Evolutionary conservation across 2,113 vertebrate genomes (phyloP), one percentile per base, ranked within the genome.

Genomic region (Talpa occidentalis): DNA sequence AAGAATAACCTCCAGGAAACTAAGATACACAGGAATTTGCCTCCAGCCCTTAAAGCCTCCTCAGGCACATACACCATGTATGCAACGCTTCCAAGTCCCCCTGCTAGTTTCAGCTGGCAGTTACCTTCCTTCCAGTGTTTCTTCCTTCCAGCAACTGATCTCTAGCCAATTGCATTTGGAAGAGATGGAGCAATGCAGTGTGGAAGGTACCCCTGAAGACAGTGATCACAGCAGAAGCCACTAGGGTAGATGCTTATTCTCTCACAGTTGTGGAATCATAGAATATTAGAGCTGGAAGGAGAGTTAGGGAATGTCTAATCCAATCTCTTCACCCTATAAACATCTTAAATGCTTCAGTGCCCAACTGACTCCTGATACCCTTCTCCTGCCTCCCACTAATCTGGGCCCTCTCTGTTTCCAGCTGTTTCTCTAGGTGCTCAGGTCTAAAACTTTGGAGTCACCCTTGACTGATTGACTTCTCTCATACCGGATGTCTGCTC

Each of bases 21-120:
- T n/a, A 40, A 67, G 82, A 52, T 47, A 28, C 37, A 5, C 11
- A 32, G 85, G 56, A 89, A 91, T 91, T 84, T 82, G 93, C 97
- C 80, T 95, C 32, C 49, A 88, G 90, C 40, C 64, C 90, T 91
- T 54, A 80, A 87, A 96, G 82, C 64, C 73, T 88, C 95, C 96
- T 92, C 2, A 21, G 92, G 96, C 86, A 72, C 0, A 8, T 21
- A 54, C 49, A 70, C 59, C 59, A 2, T 96, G 56, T 79, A n/a
- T 67, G 95, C 81, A 49, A 77, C 56, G 95, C 89, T 91, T 91
- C 82, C 88, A 93, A 93, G 80, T 87, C 1, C 84, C 78, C 86
- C 95, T 95, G 91, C 89, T 93, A 95, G 73, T 82, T 93, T 95
- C 11, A 3, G 89, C 94, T 88, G 89, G 86, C 0, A 95, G 0